Percentiles rank a stretch among this genome's conserved stretches.
phyloP scores from a whole-genome alignment of 2,113 vertebrate species.

The Oplegnathus fasciatus region DNA sequence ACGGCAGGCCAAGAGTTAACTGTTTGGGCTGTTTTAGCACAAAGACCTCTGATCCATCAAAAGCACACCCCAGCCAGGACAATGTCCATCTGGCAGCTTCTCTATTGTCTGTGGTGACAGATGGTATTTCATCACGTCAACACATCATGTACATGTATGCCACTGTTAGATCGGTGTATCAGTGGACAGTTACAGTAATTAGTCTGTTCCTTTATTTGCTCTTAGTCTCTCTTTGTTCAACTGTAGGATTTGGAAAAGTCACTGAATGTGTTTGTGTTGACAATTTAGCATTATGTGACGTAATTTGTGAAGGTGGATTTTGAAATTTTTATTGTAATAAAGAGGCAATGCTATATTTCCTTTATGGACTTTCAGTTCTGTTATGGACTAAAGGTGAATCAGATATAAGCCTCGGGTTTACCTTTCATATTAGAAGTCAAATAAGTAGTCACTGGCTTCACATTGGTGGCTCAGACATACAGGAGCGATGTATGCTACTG shows the following conservation, averaged over 20 bases:
- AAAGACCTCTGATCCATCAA: constrained; percentile 81
- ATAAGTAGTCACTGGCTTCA: not conserved
- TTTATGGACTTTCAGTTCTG: not conserved
- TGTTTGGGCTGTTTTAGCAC: constrained; percentile 69
- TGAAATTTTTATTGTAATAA: not conserved
- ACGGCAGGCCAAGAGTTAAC: constrained; percentile 70
- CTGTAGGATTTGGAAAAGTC: not conserved
- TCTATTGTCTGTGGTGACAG: constrained; percentile 76
- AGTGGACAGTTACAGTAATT: constrained; percentile 14
- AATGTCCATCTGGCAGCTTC: constrained; percentile 84
- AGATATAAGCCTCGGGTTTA: not conserved
- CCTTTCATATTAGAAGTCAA: not conserved
- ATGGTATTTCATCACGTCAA: constrained; percentile 82
- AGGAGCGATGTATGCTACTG: constrained; percentile 19
- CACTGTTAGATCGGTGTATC: constrained; percentile 1
- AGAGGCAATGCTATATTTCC: not conserved
- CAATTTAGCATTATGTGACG: not conserved
- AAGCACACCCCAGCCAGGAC: constrained; percentile 72
- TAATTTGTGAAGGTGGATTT: not conserved
- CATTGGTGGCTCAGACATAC: constrained; percentile 18
- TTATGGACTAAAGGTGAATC: not conserved
- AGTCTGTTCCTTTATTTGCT: not conserved
- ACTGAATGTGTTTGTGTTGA: not conserved
- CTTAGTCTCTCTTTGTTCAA: not conserved
- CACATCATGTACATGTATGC: constrained; percentile 69